Percentiles rank a stretch among this genome's conserved stretches.
phyloP scores from a whole-genome alignment of 2,113 vertebrate genomes.

The Gnathonemus echidnorhynchus region DNA sequence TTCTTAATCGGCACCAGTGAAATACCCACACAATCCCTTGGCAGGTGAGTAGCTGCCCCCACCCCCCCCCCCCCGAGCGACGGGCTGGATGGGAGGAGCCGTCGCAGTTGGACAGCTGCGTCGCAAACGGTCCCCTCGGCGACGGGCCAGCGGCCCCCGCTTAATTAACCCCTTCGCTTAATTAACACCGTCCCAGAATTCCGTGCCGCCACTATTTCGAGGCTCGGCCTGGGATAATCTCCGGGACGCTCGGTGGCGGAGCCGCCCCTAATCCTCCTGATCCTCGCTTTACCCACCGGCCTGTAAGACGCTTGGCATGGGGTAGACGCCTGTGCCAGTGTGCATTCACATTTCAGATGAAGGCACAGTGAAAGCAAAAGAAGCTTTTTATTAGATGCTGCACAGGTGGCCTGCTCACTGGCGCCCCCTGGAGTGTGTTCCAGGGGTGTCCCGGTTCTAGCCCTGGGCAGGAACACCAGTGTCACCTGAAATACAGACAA shows the following conservation, averaged over 20 bases:
- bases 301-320: neutral
- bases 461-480: neutral
- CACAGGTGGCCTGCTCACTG: neutral
- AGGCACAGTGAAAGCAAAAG: neutral
- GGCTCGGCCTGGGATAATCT: slow-evolving; percentile 16
- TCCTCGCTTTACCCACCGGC: neutral
- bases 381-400: neutral
- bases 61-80: neutral
- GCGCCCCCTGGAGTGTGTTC: neutral
- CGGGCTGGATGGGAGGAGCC: slow-evolving; percentile 35
- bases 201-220: slow-evolving; percentile 37
- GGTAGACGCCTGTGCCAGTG: neutral
- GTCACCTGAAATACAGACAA: neutral
- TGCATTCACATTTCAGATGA: neutral
- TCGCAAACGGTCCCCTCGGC: slow-evolving; percentile 47
- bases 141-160: slow-evolving; percentile 43
- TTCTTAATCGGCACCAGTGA: slow-evolving; percentile 52
- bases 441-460: neutral
- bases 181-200: slow-evolving; percentile 58
- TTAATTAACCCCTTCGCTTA: slow-evolving; percentile 68
- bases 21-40: neutral
- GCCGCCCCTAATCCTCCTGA: neutral
- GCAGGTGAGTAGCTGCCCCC: neutral
- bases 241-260: neutral
- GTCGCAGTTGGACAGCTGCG: slow-evolving; percentile 52